Percentiles rank a stretch among this genome's conserved stretches.
Conservation (phyloP, 2,888 invertebrate genomes). For the Conus canariensis region DNA sequence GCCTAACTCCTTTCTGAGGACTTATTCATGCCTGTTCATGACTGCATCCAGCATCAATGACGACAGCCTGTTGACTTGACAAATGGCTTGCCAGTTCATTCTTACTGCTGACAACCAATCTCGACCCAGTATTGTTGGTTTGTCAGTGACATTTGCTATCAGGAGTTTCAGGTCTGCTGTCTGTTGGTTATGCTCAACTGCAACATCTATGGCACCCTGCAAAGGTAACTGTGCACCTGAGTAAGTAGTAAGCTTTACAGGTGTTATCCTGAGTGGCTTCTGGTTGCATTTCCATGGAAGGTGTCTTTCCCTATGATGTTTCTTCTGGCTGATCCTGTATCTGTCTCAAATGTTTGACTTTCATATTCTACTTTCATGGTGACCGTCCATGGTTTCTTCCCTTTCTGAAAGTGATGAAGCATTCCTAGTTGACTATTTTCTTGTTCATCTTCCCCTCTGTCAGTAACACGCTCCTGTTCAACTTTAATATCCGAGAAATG, state of each 20-base stretch:
- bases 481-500: too few species aligned
- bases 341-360: not conserved
- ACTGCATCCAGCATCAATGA: slow-evolving; percentile 38
- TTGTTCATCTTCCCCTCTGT: not conserved
- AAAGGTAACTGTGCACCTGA: too few species aligned
- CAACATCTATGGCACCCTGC: too few species aligned
- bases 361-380: not conserved
- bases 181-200: not conserved
- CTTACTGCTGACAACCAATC: not conserved
- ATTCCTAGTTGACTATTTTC: not conserved
- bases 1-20: not conserved
- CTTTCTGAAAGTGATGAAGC: not conserved
- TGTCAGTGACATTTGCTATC: not conserved
- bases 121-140: not conserved
- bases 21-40: not conserved
- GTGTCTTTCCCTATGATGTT: not conserved
- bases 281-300: not conserved
- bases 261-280: not conserved
- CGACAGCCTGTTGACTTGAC: not conserved
- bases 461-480: not conserved
- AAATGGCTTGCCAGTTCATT: not conserved
- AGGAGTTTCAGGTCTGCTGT: not conserved
- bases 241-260: too few species aligned
- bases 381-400: not conserved
- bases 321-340: not conserved